phyloP scores from a whole-genome alignment of 2,888 invertebrate species.

The Diachrysia chrysitis region DNA sequence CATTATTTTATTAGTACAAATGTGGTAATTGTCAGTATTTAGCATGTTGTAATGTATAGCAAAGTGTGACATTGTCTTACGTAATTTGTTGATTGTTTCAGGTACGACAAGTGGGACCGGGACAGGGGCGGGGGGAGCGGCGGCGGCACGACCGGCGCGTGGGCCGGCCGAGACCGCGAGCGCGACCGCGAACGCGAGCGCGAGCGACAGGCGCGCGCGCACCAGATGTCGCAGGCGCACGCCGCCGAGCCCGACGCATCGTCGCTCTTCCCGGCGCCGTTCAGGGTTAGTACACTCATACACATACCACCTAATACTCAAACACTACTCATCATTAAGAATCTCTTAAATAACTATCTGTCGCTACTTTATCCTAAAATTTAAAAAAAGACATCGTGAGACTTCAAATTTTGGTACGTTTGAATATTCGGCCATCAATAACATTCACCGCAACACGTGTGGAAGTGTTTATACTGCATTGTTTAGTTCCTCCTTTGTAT shows the following conservation, averaged over 20 bases:
- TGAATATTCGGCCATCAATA: too few species aligned
- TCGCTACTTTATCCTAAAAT: too few species aligned
- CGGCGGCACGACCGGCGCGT: constrained; percentile 71
- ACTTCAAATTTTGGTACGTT: too few species aligned
- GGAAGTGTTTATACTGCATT: neutral
- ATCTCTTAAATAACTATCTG: too few species aligned
- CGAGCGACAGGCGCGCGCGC: constrained; percentile 93
- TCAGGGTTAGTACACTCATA: constrained; percentile 88
- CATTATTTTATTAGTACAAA: too few species aligned
- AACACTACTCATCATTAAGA: neutral
- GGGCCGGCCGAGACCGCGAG: constrained; percentile 90
- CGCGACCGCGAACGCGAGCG: constrained; percentile 93
- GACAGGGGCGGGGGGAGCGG: constrained; percentile 80
- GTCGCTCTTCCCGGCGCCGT: constrained; percentile 91
- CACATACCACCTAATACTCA: neutral
- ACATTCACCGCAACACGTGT: neutral
- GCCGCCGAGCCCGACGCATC: constrained; percentile 89
- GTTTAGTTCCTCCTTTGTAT: neutral
- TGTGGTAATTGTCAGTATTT: too few species aligned
- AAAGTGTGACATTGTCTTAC: constrained; percentile 11
- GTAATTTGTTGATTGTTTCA: constrained; percentile 65
- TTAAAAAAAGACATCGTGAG: too few species aligned
- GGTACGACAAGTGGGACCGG: constrained; percentile 88
- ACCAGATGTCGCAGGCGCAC: constrained; percentile 92
- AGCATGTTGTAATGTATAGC: too few species aligned